Conservation (phyloP, 1,140 invertebrate species). For the Lineus longissimus region DNA sequence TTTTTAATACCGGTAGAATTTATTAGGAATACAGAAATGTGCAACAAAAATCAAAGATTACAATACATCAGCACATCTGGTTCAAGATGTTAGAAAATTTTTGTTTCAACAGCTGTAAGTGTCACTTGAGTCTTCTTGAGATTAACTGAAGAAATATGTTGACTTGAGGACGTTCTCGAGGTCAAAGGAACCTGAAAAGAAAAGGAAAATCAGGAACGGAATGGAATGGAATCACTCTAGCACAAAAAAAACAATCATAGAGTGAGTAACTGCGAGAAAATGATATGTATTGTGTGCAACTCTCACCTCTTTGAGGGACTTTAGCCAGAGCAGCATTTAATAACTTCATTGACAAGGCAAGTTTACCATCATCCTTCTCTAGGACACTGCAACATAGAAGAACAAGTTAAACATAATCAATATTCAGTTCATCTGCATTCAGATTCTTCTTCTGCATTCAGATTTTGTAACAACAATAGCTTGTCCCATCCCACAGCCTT, state of each 20-base stretch:
- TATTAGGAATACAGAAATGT: too few relatives aligned
- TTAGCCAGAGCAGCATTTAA: not conserved
- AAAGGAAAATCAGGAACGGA: too few relatives aligned
- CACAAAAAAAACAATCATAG: not conserved
- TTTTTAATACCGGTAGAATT: too few relatives aligned
- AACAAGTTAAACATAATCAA: not conserved
- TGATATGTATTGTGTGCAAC: not conserved
- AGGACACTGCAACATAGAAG: not conserved
- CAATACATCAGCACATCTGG: too few relatives aligned
- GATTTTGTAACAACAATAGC: too few relatives aligned
- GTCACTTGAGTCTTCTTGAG: not conserved
- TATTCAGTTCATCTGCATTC: not conserved
- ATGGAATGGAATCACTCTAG: constrained; percentile 2
- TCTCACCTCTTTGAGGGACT: not conserved
- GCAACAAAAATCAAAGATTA: too few relatives aligned
- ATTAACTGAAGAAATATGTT: constrained; percentile 54
- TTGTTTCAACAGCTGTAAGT: not conserved
- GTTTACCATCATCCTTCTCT: not conserved
- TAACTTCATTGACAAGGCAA: not conserved
- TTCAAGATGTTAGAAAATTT: too few relatives aligned
- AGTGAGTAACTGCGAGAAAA: not conserved
- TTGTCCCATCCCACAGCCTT: too few relatives aligned
- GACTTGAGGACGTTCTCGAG: constrained; percentile 45
- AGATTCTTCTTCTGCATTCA: too few relatives aligned
- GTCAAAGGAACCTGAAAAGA: constrained; percentile 46